Conservation (phyloP, 2,888 invertebrate species). For the Itoplectis maculator region DNA sequence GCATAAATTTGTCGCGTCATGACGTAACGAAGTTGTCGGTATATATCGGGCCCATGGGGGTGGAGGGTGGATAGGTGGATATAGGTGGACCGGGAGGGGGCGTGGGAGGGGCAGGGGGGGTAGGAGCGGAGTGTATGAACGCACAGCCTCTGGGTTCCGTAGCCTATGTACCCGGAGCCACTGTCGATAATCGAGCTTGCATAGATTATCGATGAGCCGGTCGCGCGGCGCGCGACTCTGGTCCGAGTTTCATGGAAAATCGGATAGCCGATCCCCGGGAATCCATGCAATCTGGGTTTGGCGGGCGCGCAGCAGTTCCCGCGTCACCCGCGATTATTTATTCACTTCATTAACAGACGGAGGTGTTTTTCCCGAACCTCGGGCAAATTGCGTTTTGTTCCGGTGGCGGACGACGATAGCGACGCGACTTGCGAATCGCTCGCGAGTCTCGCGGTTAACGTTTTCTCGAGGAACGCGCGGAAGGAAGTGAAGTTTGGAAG, state of each 20-base stretch:
- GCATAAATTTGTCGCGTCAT: constrained; percentile 69
- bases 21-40: constrained; percentile 67
- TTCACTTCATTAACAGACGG: neutral
- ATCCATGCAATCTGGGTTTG: constrained; percentile 14
- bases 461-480: too few relatives aligned
- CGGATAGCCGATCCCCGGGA: constrained; percentile 27
- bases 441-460: too few relatives aligned
- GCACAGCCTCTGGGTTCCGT: constrained; percentile 21
- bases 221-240: constrained; percentile 34
- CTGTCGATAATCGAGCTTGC: constrained; percentile 73
- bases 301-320: neutral
- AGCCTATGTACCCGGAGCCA: constrained; percentile 57
- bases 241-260: constrained; percentile 28
- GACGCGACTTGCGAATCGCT: too few relatives aligned
- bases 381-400: neutral
- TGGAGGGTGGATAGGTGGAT: neutral
- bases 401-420: too few relatives aligned
- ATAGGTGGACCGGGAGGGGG: neutral
- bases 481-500: too few relatives aligned
- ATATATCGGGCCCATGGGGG: constrained; percentile 37
- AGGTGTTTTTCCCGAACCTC: too few relatives aligned
- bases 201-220: constrained; percentile 68
- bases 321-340: neutral
- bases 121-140: constrained; percentile 4
- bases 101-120: neutral